Base-by-base conservation (phyloP, 30 jellyfish, hydroid and myxozoan genomes). In the Sanderia malayensis region DNA sequence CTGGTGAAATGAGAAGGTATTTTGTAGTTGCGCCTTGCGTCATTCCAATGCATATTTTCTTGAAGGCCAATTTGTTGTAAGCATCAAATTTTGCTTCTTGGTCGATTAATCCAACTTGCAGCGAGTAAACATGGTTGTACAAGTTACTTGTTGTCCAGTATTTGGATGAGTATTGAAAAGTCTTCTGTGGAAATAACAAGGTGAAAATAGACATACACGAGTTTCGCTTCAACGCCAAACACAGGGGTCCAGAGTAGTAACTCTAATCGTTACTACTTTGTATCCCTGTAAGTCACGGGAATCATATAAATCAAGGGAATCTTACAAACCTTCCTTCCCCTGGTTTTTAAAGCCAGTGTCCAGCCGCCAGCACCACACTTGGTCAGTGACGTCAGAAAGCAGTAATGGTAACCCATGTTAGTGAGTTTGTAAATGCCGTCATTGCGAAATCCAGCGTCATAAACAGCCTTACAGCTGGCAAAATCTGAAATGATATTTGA, bases 281-380 rank as follows among this genome's bases (percentile, higher is more conserved):
- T n/a, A n/a, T n/a, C n/a, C n/a, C n/a, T n/a, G n/a, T n/a, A n/a
- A n/a, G n/a, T n/a, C n/a, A n/a, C n/a, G n/a, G n/a, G n/a, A n/a
- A n/a, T n/a, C n/a, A n/a, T n/a, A n/a, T n/a, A n/a, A n/a, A n/a
- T n/a, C n/a, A n/a, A n/a, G n/a, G n/a, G n/a, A 20, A 58, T 21
- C 7, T 15, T 18, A 1, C 70, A 21, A 13, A 29, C 76, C 63
- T 31, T 64, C 11, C 18, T 37, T 19, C 76, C 76, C 24, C 29
- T 61, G 19, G 66, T 67, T 44, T 19, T 46, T 23, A 46, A 15
- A 24, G 37, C 32, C 1, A 67, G 66, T 10, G 80, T 67, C 80
- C 80, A 67, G 24, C 80, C 80, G 13, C 80, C 80, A 31, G 80
- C n/a, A 28, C 80, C 31, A 37, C 80, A 67, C 31, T 70, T 70